Evolutionary conservation across 1,140 invertebrate species (phyloP).

Genomic region (Caenorhabditis tropicalis): DNA sequence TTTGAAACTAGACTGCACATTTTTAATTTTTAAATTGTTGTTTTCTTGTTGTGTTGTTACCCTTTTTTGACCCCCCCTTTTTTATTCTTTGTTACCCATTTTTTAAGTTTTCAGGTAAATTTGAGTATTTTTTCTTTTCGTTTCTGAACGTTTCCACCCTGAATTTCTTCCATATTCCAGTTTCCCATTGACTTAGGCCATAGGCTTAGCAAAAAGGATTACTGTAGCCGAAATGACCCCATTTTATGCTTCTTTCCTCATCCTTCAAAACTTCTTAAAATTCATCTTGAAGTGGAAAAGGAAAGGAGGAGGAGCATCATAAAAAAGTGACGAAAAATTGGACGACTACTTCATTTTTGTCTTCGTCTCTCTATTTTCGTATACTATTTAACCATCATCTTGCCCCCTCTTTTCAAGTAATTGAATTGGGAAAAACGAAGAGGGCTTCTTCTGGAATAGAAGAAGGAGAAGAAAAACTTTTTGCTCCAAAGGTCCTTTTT

Average conservation of each 20-base stretch:
- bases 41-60: neutral
- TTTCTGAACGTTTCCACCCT: neutral
- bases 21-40: constrained; percentile 12
- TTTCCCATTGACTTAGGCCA: neutral
- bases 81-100: neutral
- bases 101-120: constrained; percentile 2
- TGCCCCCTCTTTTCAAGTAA: constrained; percentile 4
- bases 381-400: neutral
- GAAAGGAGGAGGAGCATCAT: too few relatives aligned
- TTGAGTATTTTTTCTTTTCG: neutral
- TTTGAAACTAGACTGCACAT: neutral
- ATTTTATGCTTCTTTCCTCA: neutral
- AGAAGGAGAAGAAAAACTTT: too few relatives aligned
- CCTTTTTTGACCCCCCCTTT: neutral
- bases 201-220: neutral
- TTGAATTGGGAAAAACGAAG: constrained; percentile 7
- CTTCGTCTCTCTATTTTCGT: neutral
- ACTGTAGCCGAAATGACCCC: neutral
- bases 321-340: constrained; percentile 17
- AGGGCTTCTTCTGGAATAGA: neutral
- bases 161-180: neutral
- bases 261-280: neutral
- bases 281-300: constrained; percentile 29
- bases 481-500: neutral
- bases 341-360: constrained; percentile 7